phyloP scores from a whole-genome alignment of 2,888 invertebrate genomes.

The Plagodis pulveraria region DNA sequence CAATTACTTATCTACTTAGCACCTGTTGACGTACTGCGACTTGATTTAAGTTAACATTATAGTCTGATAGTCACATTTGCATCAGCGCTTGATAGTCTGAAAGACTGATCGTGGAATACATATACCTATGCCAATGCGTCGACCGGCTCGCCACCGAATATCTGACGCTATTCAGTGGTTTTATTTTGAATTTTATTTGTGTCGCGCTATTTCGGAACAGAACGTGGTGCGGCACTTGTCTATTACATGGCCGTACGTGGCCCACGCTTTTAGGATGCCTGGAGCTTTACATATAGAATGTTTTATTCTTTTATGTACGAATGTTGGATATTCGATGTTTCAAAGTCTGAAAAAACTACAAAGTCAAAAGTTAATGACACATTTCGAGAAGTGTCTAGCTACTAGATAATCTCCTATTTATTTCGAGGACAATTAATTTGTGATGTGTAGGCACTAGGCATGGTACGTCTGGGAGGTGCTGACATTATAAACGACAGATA shows the following conservation, averaged over 20 bases:
- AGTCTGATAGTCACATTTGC: not conserved
- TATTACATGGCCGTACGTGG: slow-evolving; percentile 69
- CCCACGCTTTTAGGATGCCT: slow-evolving; percentile 65
- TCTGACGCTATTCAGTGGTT: slow-evolving; percentile 79
- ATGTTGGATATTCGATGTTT: not conserved
- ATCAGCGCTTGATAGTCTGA: slow-evolving; percentile 25
- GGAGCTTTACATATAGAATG: slow-evolving; percentile 50
- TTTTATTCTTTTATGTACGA: not conserved
- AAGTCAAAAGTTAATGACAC: no score
- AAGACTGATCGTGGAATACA: slow-evolving; percentile 58
- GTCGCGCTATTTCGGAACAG: slow-evolving; percentile 82
- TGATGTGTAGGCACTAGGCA: no score
- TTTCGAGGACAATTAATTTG: no score
- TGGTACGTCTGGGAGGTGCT: slow-evolving; percentile 1
- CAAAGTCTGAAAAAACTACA: no score
- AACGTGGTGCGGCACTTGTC: slow-evolving; percentile 79
- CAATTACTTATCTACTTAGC: no score
- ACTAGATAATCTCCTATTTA: no score
- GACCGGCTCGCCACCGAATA: slow-evolving; percentile 62
- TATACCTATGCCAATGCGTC: slow-evolving; percentile 40
- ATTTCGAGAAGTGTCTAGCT: no score
- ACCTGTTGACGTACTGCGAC: no score
- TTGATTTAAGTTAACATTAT: no score
- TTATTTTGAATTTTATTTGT: slow-evolving; percentile 84
- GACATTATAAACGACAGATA: slow-evolving; percentile 18